phyloP scores from a whole-genome alignment of 2,888 invertebrate species.

The Panorpa germanica region DNA sequence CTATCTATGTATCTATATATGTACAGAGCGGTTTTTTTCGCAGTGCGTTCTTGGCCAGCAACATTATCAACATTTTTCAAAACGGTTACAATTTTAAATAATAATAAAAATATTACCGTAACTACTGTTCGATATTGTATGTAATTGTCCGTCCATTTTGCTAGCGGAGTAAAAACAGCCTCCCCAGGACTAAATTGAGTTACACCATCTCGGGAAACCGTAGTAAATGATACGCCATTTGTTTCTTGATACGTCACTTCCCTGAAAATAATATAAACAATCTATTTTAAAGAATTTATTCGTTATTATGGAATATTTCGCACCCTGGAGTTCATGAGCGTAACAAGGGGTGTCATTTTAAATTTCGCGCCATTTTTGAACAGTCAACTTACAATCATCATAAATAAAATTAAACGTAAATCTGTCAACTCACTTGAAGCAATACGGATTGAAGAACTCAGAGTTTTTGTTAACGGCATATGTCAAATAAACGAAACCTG shows the following conservation, averaged over 20 bases:
- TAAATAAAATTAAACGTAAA: slow-evolving; percentile 3
- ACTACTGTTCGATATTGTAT: slow-evolving; percentile 60
- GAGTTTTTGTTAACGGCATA: slow-evolving; percentile 54
- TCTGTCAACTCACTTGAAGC: slow-evolving; percentile 35
- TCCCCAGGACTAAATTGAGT: slow-evolving; percentile 54
- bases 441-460: slow-evolving; percentile 56
- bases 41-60: too few relatives aligned
- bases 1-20: too few relatives aligned
- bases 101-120: slow-evolving; percentile 26
- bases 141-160: slow-evolving; percentile 69
- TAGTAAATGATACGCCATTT: slow-evolving; percentile 52
- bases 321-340: too few relatives aligned
- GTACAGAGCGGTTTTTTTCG: too few relatives aligned
- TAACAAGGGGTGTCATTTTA: too few relatives aligned
- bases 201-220: slow-evolving; percentile 66
- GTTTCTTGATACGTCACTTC: slow-evolving; percentile 53
- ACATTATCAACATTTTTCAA: too few relatives aligned
- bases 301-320: neutral
- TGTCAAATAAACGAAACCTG: slow-evolving; percentile 59
- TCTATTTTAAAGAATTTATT: slow-evolving; percentile 1
- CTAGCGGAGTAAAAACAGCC: slow-evolving; percentile 57
- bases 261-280: slow-evolving; percentile 26
- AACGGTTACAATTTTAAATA: neutral
- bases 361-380: too few relatives aligned
- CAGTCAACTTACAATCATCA: neutral